Evolutionary conservation across 2,797 vertebrate species (phyloP).

Genomic region (Neomorphus geoffroyi): DNA sequence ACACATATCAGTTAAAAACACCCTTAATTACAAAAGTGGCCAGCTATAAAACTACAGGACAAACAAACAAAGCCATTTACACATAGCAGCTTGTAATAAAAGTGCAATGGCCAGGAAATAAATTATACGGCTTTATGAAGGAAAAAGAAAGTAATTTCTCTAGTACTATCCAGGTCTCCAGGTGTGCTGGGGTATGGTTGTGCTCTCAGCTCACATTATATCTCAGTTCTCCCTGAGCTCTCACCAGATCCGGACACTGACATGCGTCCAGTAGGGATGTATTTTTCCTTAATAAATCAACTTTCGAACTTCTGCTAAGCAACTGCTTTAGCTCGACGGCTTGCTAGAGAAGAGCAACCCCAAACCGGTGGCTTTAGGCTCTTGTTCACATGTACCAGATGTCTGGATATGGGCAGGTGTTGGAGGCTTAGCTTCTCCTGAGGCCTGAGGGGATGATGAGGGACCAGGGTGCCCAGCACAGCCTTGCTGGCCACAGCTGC

Average conservation of each 20-base stretch:
- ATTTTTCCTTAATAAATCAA: background rate
- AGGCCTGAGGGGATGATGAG: background rate
- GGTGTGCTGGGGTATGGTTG: background rate
- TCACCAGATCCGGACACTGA: background rate
- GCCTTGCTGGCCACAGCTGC: background rate
- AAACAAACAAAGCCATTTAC: conserved; percentile 63
- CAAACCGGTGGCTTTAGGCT: background rate
- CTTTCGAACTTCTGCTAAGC: background rate
- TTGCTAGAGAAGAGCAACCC: background rate
- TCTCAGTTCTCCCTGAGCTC: background rate
- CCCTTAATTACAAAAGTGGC: conserved; percentile 44
- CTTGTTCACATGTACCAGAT: background rate
- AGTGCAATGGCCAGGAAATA: conserved; percentile 49
- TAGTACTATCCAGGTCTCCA: background rate
- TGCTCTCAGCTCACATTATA: background rate
- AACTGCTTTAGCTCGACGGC: background rate
- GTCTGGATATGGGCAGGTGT: background rate
- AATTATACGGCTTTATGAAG: conserved; percentile 47
- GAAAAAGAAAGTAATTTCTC: conserved; percentile 55
- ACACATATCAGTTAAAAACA: conserved; percentile 55
- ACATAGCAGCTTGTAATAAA: background rate
- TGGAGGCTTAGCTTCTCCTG: background rate
- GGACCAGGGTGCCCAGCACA: background rate
- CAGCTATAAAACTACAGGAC: conserved; percentile 40
- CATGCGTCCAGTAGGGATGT: background rate